phyloP scores from a whole-genome alignment of 1,140 invertebrate genomes.

The Trinorchestia longiramus region DNA sequence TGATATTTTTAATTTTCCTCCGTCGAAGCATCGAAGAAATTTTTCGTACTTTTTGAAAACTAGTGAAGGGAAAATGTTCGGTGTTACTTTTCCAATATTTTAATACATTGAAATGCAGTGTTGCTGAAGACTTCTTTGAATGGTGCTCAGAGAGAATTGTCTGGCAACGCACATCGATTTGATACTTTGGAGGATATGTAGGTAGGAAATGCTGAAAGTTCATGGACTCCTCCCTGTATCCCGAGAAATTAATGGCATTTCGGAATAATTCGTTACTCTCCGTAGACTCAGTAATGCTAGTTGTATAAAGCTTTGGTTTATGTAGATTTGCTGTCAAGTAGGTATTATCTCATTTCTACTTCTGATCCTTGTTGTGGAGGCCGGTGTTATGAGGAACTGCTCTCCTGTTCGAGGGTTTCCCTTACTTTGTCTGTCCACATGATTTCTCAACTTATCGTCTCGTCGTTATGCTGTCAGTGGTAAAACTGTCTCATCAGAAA shows the following conservation, averaged over 20 bases:
- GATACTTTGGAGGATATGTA: not conserved
- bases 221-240: too few species aligned
- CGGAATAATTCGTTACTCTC: too few species aligned
- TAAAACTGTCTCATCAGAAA: not conserved
- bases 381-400: not conserved
- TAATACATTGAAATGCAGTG: not conserved
- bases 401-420: not conserved
- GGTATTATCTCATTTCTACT: not conserved
- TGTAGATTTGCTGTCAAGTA: not conserved
- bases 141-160: not conserved
- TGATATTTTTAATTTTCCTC: not conserved
- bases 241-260: too few species aligned
- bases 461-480: not conserved
- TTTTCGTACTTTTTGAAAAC: not conserved
- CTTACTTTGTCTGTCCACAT: not conserved
- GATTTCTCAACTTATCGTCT: not conserved
- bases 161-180: not conserved
- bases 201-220: too few species aligned
- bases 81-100: not conserved
- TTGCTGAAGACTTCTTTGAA: not conserved
- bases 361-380: not conserved
- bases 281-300: too few species aligned
- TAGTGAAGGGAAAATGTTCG: not conserved
- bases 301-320: too few species aligned
- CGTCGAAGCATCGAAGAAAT: not conserved